Conservation (phyloP, 2,113 vertebrate species). For the Nematolebias whitei region DNA sequence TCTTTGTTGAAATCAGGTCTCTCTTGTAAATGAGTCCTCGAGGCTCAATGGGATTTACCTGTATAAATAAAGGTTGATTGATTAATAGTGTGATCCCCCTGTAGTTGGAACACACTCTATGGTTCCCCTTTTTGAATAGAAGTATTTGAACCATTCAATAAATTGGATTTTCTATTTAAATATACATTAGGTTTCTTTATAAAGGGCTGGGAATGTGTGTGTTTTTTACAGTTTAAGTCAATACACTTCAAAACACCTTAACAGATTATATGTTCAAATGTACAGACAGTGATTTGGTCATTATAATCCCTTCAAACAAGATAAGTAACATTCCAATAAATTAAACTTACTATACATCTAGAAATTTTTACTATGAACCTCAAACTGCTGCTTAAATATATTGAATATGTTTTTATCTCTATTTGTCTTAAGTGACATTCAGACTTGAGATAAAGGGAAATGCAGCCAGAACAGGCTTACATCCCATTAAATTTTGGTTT, state of each 20-base stretch:
- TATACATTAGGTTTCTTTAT: background rate
- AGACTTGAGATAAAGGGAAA: slow-evolving; percentile 29
- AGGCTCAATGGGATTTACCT: too few species aligned
- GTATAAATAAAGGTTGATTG: too few species aligned
- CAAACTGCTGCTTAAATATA: background rate
- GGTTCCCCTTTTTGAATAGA: too few species aligned
- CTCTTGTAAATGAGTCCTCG: too few species aligned
- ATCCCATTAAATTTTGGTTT: slow-evolving; percentile 33
- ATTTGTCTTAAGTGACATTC: background rate
- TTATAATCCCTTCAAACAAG: slow-evolving; percentile 6
- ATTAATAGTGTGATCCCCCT: too few species aligned
- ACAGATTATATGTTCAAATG: background rate
- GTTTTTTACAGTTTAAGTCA: background rate
- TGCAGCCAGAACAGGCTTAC: slow-evolving; percentile 12
- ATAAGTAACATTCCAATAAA: background rate
- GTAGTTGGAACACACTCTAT: too few species aligned
- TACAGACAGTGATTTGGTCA: background rate
- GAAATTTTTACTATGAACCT: background rate
- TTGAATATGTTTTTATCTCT: background rate
- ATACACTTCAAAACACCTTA: background rate
- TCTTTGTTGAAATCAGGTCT: too few species aligned
- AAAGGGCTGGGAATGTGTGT: background rate
- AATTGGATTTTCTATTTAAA: background rate
- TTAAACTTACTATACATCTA: slow-evolving; percentile 4
- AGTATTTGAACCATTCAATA: background rate